Evolutionary conservation across 2,888 invertebrate species (phyloP).

Genomic region (Physocephala rufipes): DNA sequence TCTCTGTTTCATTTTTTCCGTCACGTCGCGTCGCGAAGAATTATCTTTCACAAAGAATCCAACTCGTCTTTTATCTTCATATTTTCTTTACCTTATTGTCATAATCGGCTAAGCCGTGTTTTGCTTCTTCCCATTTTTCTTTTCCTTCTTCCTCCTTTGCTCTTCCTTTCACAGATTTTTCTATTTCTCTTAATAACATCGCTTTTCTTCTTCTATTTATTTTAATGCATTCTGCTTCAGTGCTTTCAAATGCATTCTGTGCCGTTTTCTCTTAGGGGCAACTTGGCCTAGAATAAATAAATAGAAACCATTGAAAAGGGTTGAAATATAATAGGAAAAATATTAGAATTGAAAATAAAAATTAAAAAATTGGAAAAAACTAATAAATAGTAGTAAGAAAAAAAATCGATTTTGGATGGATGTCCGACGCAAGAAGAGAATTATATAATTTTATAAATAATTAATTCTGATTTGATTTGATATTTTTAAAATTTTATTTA

Average conservation of each 20-base stretch:
- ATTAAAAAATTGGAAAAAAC: no score
- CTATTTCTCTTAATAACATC: neutral
- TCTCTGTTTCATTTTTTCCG: constrained; percentile 6
- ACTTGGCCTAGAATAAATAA: constrained; percentile 75
- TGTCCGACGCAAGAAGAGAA: no score
- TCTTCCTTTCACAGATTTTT: neutral
- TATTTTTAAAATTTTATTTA: no score
- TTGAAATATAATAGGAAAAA: neutral
- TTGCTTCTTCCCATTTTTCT: neutral
- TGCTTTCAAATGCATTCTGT: constrained; percentile 77
- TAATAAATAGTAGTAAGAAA: no score
- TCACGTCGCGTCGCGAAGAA: no score
- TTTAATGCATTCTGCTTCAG: neutral
- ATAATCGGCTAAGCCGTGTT: neutral
- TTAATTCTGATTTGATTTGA: no score
- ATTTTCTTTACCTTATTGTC: no score
- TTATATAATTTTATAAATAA: no score
- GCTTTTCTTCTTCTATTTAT: neutral
- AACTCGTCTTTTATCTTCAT: neutral
- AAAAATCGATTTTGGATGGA: no score
- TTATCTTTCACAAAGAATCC: neutral
- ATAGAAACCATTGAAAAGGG: constrained; percentile 23
- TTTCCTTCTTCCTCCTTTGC: neutral
- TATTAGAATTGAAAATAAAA: neutral
- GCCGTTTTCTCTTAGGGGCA: constrained; percentile 82